Base-by-base conservation (phyloP, 2,113 vertebrate species). In the Pangasianodon hypophthalmus region DNA sequence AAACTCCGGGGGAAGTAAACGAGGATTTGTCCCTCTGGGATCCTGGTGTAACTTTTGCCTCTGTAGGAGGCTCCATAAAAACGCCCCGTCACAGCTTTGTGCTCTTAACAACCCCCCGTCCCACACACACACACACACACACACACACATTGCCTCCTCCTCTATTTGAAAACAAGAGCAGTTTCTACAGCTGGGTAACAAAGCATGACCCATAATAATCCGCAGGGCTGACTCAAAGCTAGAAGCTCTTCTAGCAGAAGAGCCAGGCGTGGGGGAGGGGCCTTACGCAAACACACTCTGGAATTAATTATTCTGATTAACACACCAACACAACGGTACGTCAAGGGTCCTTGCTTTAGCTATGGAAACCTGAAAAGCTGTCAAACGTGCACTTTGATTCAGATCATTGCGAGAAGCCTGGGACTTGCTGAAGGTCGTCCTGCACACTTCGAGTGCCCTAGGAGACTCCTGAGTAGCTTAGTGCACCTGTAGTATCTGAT, bases 191-290 rank as follows among this genome's bases (percentile, higher is more conserved):
- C 95, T 96, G 95, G 95, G 94, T 95, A 96, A 96, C 96, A 95
- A 96, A 95, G 95, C 95, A 95, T 96, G 95, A 96, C 95, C 95
- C 95, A 62, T 87, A 96, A 95, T 96, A 96, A 96, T 96, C 96
- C 96, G 92, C 92, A 94, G 94, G 93, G 94, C 94, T 95, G 94
- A 95, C 94, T 96, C 93, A 95, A 95, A 95, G 93, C 94, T 94
- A 92, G 93, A 92, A 92, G 87, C 92, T 92, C 46, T 92, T 91
- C 93, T 94, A 94, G 93, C 91, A 95, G 95, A 94, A 94, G 92
- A 91, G 91, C 89, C 82, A 85, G 87, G 93, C 85, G 79, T 79
- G 90, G 90, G 91, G 90, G 88, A 71, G 8, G 80, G 29, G 83
- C 69, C 69, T 87, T 93, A 93, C 88, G 90, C 93, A 90, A 89